Evolutionary conservation across 2,797 vertebrate genomes (phyloP).

Genomic region (Triplophysa yarkandensis): DNA sequence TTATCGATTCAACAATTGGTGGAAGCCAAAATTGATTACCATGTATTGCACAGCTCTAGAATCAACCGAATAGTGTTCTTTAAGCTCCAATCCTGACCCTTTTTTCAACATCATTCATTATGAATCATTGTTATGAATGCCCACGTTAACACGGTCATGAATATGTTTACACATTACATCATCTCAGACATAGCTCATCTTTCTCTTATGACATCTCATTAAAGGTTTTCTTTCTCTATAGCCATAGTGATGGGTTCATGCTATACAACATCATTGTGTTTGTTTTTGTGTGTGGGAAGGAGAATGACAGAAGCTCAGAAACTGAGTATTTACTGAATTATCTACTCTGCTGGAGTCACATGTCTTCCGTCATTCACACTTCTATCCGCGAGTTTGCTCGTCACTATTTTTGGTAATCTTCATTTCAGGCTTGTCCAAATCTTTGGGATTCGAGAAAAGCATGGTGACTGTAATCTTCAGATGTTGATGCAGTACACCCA

Average conservation of each 20-base stretch:
- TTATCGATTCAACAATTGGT: too few species aligned
- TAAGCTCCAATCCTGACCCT: not conserved
- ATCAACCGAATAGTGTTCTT: too few species aligned
- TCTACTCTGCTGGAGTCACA: conserved; percentile 42
- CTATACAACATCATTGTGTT: conserved; percentile 23
- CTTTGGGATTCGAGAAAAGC: conserved; percentile 13
- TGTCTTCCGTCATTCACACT: conserved; percentile 45
- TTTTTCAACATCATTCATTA: too few species aligned
- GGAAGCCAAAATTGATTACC: too few species aligned
- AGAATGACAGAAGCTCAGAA: conserved; percentile 34
- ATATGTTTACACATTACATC: not conserved
- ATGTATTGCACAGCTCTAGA: too few species aligned
- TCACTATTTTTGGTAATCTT: conserved; percentile 38
- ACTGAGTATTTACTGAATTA: conserved; percentile 30
- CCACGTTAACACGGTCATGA: not conserved
- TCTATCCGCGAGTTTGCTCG: conserved; percentile 17
- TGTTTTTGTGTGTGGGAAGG: conserved; percentile 43
- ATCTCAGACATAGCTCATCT: not conserved
- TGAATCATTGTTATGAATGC: conserved; percentile 4
- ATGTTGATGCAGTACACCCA: conserved; percentile 2
- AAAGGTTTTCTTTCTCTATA: conserved; percentile 18
- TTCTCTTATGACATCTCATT: conserved; percentile 1
- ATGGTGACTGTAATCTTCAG: conserved; percentile 26
- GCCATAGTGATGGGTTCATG: conserved; percentile 1
- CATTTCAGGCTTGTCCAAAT: conserved; percentile 25